Evolutionary conservation across 2,797 vertebrate species (phyloP).

Genomic region (Megalops cyprinoides): DNA sequence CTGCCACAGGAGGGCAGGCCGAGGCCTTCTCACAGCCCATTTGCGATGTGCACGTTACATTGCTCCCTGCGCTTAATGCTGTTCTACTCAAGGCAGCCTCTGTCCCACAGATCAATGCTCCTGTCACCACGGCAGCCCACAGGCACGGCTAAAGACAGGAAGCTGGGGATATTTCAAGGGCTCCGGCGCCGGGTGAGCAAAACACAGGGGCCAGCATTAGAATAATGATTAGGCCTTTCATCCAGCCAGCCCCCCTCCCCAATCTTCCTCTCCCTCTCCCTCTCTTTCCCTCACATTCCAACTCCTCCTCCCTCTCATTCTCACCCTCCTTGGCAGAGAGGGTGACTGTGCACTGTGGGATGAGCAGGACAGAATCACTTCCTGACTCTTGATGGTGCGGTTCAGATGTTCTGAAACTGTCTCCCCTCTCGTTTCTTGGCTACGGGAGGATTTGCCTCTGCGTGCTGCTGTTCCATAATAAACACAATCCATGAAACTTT

Average conservation of each 20-base stretch:
- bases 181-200: not conserved
- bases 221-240: constrained; percentile 12
- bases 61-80: not conserved
- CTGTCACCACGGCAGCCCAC: not conserved
- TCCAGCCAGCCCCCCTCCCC: not conserved
- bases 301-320: not conserved
- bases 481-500: too few relatives aligned
- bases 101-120: constrained; percentile 3
- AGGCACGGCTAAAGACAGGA: not conserved
- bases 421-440: too few relatives aligned
- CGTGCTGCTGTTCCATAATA: too few relatives aligned
- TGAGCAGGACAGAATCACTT: too few relatives aligned
- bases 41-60: not conserved
- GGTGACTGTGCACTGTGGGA: not conserved
- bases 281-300: not conserved
- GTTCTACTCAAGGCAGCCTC: not conserved
- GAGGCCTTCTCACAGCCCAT: not conserved
- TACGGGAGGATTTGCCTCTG: too few relatives aligned
- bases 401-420: too few relatives aligned
- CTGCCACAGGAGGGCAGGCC: not conserved
- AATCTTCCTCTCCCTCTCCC: not conserved
- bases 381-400: too few relatives aligned
- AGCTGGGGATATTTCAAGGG: not conserved
- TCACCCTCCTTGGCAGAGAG: not conserved
- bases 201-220: not conserved